Evolutionary conservation across 2,113 vertebrate species (phyloP).

Genomic region (Cygnus atratus): DNA sequence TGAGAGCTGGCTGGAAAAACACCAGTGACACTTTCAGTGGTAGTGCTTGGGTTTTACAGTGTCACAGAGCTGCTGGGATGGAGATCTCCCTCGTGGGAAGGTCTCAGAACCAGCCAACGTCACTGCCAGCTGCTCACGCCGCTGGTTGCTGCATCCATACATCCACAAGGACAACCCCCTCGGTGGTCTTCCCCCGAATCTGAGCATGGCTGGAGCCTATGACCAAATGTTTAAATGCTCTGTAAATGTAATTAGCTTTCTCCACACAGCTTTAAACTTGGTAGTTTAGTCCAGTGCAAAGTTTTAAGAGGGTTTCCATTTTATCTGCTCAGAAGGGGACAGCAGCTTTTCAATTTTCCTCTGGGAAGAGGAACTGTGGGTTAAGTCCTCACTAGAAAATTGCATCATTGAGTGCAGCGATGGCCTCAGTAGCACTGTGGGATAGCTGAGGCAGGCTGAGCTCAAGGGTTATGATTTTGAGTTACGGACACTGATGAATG

Average conservation of each 20-base stretch:
- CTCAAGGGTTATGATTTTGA: neutral
- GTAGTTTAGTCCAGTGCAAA: neutral
- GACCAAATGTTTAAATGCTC: fast-evolving
- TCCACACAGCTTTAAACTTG: neutral
- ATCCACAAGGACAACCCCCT: too few relatives aligned
- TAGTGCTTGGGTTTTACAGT: neutral
- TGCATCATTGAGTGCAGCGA: too few relatives aligned
- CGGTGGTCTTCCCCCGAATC: neutral
- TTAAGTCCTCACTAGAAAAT: neutral
- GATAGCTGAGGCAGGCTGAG: neutral
- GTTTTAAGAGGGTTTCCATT: neutral
- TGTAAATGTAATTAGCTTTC: neutral
- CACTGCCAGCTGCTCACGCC: fast-evolving
- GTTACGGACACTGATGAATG: neutral
- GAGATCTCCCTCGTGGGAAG: neutral
- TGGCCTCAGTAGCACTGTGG: neutral
- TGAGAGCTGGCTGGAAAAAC: neutral
- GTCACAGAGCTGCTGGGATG: neutral
- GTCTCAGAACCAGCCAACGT: neutral
- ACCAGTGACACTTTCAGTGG: fast-evolving
- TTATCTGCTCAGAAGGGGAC: neutral
- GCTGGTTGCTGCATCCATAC: neutral
- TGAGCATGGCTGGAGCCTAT: neutral
- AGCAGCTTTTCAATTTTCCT: too few relatives aligned
- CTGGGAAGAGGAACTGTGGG: neutral